Evolutionary conservation across 2,888 invertebrate species (phyloP).

Genomic region (Anarsia innoxiella): DNA sequence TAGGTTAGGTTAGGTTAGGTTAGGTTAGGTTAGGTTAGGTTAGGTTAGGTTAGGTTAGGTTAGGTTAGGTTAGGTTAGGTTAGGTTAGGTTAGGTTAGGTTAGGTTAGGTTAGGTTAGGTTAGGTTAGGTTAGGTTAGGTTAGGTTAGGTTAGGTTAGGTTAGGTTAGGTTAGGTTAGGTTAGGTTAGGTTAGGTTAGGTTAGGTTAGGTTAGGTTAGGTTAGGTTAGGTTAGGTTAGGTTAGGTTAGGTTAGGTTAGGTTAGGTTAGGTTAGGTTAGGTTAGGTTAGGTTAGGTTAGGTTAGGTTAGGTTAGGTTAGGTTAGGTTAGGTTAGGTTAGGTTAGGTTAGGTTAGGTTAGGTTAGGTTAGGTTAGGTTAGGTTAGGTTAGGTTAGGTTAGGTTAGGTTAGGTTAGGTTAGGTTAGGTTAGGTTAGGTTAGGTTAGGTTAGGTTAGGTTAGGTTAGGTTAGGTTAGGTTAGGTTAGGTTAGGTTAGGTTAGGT

Average conservation of each 20-base stretch:
- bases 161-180: slow-evolving; percentile 3
- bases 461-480: too few species aligned
- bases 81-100: slow-evolving; percentile 15
- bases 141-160: slow-evolving; percentile 7
- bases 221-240: slow-evolving; percentile 11
- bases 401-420: slow-evolving; percentile 17
- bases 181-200: slow-evolving; percentile 11
- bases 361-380: slow-evolving; percentile 18
- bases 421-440: slow-evolving; percentile 14
- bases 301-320: slow-evolving; percentile 12
- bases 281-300: slow-evolving; percentile 11
- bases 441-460: too few species aligned
- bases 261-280: slow-evolving; percentile 11
- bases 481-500: too few species aligned
- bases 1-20: too few species aligned
- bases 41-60: slow-evolving; percentile 11
- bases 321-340: slow-evolving; percentile 11
- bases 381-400: slow-evolving; percentile 18
- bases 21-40: slow-evolving; percentile 10
- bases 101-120: slow-evolving; percentile 5
- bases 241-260: slow-evolving; percentile 11
- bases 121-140: slow-evolving; percentile 11
- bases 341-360: slow-evolving; percentile 13
- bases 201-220: slow-evolving; percentile 11
- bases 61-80: slow-evolving; percentile 14